A percentile compares a stretch with the other conserved stretches of the same genome.
phyloP scores from a whole-genome alignment of 2,113 vertebrate species.

The Tyrannus savana region DNA sequence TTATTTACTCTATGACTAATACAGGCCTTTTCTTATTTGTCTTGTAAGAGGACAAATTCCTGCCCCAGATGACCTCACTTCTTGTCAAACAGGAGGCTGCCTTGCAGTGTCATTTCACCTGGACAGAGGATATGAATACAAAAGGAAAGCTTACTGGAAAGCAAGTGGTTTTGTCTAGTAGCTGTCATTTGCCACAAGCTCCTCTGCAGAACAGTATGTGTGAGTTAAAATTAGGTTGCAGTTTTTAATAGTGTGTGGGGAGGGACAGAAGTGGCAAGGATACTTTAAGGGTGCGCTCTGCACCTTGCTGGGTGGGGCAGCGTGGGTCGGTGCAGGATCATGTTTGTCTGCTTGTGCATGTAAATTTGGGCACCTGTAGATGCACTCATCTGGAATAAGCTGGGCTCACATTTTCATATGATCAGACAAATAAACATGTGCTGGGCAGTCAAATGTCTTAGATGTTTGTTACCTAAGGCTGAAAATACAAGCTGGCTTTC shows the following conservation, averaged over 20 bases:
- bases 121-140: not conserved
- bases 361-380: not conserved
- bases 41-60: not conserved
- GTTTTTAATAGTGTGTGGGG: not conserved
- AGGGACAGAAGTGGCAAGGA: not conserved
- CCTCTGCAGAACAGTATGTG: not conserved
- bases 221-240: not conserved
- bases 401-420: not conserved
- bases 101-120: not conserved
- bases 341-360: not conserved
- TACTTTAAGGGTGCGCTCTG: not conserved
- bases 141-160: not conserved
- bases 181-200: not conserved
- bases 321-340: not conserved
- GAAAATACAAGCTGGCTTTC: not conserved
- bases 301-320: not conserved
- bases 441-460: not conserved
- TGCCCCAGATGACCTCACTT: not conserved
- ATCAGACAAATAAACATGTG: constrained; percentile 1
- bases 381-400: not conserved
- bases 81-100: not conserved
- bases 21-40: not conserved
- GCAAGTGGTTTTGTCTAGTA: not conserved
- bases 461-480: not conserved
- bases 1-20: not conserved